Evolutionary conservation across 1,140 invertebrate genomes (phyloP).

Genomic region (Drosophila obscura): DNA sequence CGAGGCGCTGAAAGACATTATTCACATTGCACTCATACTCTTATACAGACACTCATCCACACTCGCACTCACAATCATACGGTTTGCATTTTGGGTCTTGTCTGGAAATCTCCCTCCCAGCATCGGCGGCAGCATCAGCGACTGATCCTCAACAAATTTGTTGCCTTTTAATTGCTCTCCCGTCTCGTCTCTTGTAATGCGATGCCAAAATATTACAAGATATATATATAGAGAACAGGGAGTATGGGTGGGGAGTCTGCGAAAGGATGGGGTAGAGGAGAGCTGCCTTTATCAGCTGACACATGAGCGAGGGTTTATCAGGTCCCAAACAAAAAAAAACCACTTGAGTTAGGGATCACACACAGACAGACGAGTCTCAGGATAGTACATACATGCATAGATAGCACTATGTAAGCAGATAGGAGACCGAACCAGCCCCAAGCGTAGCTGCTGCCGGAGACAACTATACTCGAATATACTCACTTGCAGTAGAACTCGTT

Average conservation of each 20-base stretch:
- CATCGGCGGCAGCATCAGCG: too few relatives aligned
- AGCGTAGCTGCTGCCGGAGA: too few relatives aligned
- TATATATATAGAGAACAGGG: conserved; percentile 16
- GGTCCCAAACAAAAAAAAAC: conserved; percentile 20
- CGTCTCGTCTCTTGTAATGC: conserved; percentile 52
- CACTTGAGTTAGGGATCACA: conserved; percentile 63
- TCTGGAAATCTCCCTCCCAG: conserved; percentile 32
- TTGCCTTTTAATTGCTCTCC: conserved; percentile 36
- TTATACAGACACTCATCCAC: conserved; percentile 13
- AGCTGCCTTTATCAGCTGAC: conserved; percentile 69
- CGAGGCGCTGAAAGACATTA: conserved; percentile 78
- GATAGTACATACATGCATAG: neutral
- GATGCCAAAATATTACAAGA: conserved; percentile 74
- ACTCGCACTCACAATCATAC: conserved; percentile 6
- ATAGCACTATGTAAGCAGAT: conserved; percentile 8
- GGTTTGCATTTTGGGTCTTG: conserved; percentile 20
- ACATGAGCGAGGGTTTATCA: conserved; percentile 61
- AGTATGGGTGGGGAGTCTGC: neutral
- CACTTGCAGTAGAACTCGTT: conserved; percentile 92
- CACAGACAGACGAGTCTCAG: conserved; percentile 17
- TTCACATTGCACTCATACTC: conserved; percentile 71
- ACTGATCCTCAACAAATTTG: conserved; percentile 24
- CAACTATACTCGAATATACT: conserved; percentile 73
- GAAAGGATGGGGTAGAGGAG: neutral
- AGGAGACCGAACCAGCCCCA: neutral